These are phyloP conservation scores for Drosophila limbata DNA, from an alignment of 2,888 invertebrate genomes.

Conservation along the genomic window DNA sequence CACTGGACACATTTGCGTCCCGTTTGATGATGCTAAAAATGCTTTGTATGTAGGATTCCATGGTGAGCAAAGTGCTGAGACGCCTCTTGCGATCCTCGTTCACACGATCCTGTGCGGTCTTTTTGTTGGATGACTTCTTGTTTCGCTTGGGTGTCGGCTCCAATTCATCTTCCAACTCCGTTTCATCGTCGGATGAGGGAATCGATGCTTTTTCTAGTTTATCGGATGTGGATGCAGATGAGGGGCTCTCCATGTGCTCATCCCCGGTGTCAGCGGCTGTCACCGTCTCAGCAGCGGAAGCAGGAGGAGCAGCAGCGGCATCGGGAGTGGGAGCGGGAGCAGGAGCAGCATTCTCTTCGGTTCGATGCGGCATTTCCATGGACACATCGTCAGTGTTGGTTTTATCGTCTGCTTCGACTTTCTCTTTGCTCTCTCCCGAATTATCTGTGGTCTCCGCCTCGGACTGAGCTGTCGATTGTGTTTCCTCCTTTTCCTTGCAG, in stretches of 20 bases:
- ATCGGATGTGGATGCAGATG: constrained; percentile 32
- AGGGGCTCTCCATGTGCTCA: constrained; percentile 62
- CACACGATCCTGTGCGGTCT: constrained; percentile 80
- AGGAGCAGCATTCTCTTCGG: background rate
- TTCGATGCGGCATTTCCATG: constrained; percentile 44
- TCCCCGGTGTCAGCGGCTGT: constrained; percentile 45
- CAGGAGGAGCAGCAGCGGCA: constrained; percentile 3
- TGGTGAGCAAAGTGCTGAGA: constrained; percentile 81
- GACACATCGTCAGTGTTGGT: constrained; percentile 40
- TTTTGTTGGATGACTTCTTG: constrained; percentile 72
- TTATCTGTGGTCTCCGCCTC: constrained; percentile 27
- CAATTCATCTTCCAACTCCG: constrained; percentile 62
- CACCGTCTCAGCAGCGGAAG: constrained; percentile 26
- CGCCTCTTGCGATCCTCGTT: constrained; percentile 83
- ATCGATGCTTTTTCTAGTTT: constrained; percentile 53
- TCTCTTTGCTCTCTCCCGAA: constrained; percentile 37
- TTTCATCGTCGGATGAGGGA: constrained; percentile 66
- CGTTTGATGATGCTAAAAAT: constrained; percentile 84
- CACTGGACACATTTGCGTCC: constrained; percentile 65
- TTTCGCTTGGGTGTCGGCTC: constrained; percentile 59
- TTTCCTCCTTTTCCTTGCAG: constrained; percentile 48
- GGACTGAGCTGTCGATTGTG: constrained; percentile 30
- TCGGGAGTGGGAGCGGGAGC: constrained; percentile 3
- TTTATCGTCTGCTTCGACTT: constrained; percentile 12
- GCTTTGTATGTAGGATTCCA: constrained; percentile 84